These are phyloP conservation scores for Pachypsylla venusta DNA, from an alignment of 1,140 invertebrate genomes.

Conservation along the genomic window DNA sequence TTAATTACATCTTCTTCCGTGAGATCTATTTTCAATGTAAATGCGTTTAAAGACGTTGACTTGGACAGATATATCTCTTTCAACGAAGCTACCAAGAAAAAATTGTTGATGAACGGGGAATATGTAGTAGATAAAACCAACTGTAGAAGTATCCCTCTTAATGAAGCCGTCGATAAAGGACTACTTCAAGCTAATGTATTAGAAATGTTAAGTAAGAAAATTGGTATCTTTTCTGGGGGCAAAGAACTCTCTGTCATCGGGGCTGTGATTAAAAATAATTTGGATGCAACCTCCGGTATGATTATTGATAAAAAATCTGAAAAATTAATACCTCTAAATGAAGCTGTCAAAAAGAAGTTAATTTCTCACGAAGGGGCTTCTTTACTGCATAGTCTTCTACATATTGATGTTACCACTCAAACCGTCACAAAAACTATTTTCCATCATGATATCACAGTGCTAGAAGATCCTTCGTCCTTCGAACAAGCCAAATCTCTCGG, in stretches of 20 bases:
- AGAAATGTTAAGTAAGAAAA: slow-evolving; percentile 65
- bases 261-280: slow-evolving; percentile 61
- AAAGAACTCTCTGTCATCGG: slow-evolving; percentile 67
- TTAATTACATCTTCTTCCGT: slow-evolving; percentile 74
- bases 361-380: slow-evolving; percentile 74
- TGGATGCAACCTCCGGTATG: slow-evolving; percentile 75
- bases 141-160: slow-evolving; percentile 53
- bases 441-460: slow-evolving; percentile 18
- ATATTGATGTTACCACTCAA: slow-evolving; percentile 69
- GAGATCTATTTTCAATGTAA: slow-evolving; percentile 81
- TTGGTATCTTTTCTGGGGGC: slow-evolving; percentile 57
- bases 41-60: slow-evolving; percentile 71
- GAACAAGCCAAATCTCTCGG: slow-evolving; percentile 59
- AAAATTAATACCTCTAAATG: slow-evolving; percentile 62
- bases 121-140: slow-evolving; percentile 56
- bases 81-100: slow-evolving; percentile 65
- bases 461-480: slow-evolving; percentile 43
- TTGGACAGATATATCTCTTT: slow-evolving; percentile 68
- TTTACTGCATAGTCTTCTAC: slow-evolving; percentile 61
- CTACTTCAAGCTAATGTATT: slow-evolving; percentile 58
- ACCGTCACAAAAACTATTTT: slow-evolving; percentile 67
- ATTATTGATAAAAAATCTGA: slow-evolving; percentile 60
- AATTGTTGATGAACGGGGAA: slow-evolving; percentile 54
- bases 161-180: slow-evolving; percentile 40
- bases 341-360: slow-evolving; percentile 66